Base-by-base conservation (phyloP, 1,140 invertebrate genomes). In the Drosophila guanche region DNA sequence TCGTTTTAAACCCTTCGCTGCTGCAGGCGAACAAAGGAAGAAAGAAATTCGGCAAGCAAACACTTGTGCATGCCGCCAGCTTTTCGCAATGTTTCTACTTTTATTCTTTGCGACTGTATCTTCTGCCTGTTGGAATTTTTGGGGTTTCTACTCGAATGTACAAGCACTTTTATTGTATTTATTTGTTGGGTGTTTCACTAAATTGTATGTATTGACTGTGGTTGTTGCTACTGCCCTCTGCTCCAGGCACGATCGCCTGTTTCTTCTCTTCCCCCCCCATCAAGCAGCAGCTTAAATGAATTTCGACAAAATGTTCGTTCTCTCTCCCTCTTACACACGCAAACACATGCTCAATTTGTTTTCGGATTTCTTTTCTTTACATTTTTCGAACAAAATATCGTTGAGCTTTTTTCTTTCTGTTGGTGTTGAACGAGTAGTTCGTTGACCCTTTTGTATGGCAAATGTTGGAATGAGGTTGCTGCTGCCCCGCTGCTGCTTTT, bases 281-380 rank as follows among this genome's bases (percentile, higher is more conserved):
- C 29, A 33, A 10, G 3, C 29, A 33, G 56, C 74, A 68, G 63
- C 57, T 73, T 58, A 76, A 76, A n/a, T n/a, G n/a, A n/a, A 62
- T 76, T 73, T 76, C 56, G 59, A 63, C 29, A 37, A 37, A 37
- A 37, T 37, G 33, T 27, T 27, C 25, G 25, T 27, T 27, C 25
- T 27, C 25, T 29, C 27, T 33, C 33, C 4, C 33, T 12, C 33
- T 37, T 53, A 60, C 67, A 76, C 29, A 62, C 47, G 48, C 61
- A 37, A 12, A 40, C 40, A 29, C 27, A 33, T 57, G 48, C 46
- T 48, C 29, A 66, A 42, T 66, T 69, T 72, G 63, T 68, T 79
- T 84, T 79, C 55, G 60, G 77, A 59, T 75, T 79, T 86, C 73
- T 76, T 84, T 71, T 73, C 66, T 66, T 81, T 60, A 77, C 67